Evolutionary conservation across 2,113 vertebrate genomes (phyloP).

Genomic region (Serinus canaria): DNA sequence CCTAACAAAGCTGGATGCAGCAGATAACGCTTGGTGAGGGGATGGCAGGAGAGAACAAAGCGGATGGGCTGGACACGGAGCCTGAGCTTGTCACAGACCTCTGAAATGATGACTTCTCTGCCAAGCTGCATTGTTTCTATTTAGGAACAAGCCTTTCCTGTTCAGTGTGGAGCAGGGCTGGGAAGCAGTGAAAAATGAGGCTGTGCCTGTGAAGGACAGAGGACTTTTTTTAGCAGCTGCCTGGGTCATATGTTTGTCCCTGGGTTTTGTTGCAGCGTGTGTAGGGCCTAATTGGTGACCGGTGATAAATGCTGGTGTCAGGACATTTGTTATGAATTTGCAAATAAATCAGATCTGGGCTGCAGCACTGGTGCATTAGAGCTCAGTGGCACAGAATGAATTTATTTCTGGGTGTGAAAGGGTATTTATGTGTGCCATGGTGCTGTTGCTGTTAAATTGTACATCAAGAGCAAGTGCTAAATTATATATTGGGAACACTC

Average conservation of each 20-base stretch:
- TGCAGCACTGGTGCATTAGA: background rate
- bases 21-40: background rate
- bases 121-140: slow-evolving; percentile 24
- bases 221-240: background rate
- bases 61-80: background rate
- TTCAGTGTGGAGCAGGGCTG: background rate
- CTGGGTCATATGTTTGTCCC: slow-evolving; percentile 21
- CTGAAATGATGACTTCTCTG: background rate
- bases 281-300: background rate
- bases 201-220: background rate
- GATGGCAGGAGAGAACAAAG: background rate
- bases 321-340: slow-evolving; percentile 10
- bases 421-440: background rate
- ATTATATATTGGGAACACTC: background rate
- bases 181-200: slow-evolving; percentile 17
- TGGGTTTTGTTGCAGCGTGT: background rate
- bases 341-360: slow-evolving; percentile 22
- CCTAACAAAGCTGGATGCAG: background rate
- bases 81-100: background rate
- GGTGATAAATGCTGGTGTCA: slow-evolving; percentile 42
- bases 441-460: background rate
- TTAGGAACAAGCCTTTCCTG: background rate
- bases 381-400: background rate
- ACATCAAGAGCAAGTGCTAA: background rate
- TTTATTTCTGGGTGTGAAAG: slow-evolving; percentile 3